Percentiles rank a stretch among this genome's conserved stretches.
These are phyloP conservation scores for Spheniscus humboldti DNA, from an alignment of 2,797 vertebrate genomes.

Conservation along the genomic window DNA sequence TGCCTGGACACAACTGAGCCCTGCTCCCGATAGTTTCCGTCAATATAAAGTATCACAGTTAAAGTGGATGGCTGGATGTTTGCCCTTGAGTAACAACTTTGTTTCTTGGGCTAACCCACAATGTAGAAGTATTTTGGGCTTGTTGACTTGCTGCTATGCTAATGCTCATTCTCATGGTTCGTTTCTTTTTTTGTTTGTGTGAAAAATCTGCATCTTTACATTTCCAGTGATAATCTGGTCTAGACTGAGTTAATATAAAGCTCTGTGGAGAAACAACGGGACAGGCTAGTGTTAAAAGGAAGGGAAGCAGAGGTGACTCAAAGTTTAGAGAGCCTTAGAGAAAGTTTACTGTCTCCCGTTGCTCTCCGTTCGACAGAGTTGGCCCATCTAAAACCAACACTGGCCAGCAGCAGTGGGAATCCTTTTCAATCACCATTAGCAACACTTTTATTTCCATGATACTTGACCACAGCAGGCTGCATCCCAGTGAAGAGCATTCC, in stretches of 20 bases:
- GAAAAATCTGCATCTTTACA: constrained; percentile 18
- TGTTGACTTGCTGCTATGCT: not conserved
- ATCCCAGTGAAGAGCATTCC: constrained; percentile 71
- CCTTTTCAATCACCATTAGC: constrained; percentile 82
- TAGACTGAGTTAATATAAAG: constrained; percentile 21
- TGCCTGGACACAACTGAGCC: not conserved
- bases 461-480: constrained; percentile 75
- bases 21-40: accelerated
- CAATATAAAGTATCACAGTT: not conserved
- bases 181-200: not conserved
- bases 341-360: constrained; percentile 76
- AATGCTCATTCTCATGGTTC: not conserved
- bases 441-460: constrained; percentile 77
- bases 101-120: not conserved
- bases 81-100: not conserved
- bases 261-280: not conserved
- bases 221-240: not conserved
- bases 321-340: constrained; percentile 63
- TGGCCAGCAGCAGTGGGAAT: constrained; percentile 77
- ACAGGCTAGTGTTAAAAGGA: constrained; percentile 44
- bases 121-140: not conserved
- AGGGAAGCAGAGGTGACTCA: constrained; percentile 62
- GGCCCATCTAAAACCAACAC: constrained; percentile 73
- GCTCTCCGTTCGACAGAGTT: constrained; percentile 68
- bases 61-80: not conserved